Evolutionary conservation across 2,113 vertebrate species (phyloP).

Genomic region (Xyliphius kryptos): DNA sequence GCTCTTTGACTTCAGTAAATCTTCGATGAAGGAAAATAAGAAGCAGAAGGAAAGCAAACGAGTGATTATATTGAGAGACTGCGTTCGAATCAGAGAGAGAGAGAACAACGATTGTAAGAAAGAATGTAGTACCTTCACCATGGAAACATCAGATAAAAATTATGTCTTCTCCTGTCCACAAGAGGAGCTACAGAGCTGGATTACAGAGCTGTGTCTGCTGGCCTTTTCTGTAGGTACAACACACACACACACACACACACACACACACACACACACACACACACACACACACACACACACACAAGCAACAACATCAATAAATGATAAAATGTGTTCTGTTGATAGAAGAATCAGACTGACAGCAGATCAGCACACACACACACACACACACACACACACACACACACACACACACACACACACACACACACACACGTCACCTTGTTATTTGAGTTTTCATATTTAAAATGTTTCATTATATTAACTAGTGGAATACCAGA

Average conservation of each 20-base stretch:
- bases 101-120: conserved; percentile 49
- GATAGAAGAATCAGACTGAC: too few species aligned
- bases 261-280: neutral
- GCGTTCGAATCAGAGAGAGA: conserved; percentile 59
- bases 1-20: conserved; percentile 56
- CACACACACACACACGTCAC: neutral
- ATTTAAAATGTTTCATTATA: too few species aligned
- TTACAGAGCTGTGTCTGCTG: conserved; percentile 60
- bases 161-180: conserved; percentile 58
- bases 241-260: neutral
- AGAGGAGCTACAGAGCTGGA: conserved; percentile 51
- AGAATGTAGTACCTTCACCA: conserved; percentile 62
- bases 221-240: conserved; percentile 64
- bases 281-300: conserved; percentile 4
- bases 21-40: conserved; percentile 21
- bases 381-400: conserved; percentile 5
- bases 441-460: too few species aligned
- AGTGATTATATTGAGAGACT: conserved; percentile 58
- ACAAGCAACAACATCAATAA: too few species aligned
- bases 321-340: too few species aligned
- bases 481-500: too few species aligned
- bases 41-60: conserved; percentile 47
- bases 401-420: conserved; percentile 2
- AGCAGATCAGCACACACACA: too few species aligned
- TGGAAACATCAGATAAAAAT: conserved; percentile 66